Evolutionary conservation across 2,113 vertebrate genomes (phyloP).

Genomic region (Tor tambroides): DNA sequence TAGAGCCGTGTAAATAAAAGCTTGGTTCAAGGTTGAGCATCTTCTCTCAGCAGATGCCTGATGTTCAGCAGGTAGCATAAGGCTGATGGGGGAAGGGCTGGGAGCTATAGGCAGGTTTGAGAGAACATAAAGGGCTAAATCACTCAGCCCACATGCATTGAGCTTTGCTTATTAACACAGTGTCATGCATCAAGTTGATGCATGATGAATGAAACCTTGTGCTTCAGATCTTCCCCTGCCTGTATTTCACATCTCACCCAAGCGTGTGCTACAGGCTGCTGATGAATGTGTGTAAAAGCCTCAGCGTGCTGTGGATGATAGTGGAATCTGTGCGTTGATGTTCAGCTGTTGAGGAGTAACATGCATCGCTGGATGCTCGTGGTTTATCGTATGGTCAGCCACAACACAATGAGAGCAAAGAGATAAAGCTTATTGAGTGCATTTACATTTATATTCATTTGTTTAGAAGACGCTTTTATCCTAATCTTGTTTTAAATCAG

Average conservation of each 20-base stretch:
- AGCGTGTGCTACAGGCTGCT: slow-evolving; percentile 43
- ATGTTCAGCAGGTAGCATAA: slow-evolving; percentile 28
- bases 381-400: slow-evolving; percentile 6
- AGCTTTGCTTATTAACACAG: slow-evolving; percentile 19
- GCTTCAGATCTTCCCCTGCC: too few relatives aligned
- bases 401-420: not conserved
- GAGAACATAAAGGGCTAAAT: not conserved
- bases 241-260: slow-evolving; percentile 7
- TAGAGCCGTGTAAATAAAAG: not conserved
- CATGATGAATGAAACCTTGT: slow-evolving; percentile 60
- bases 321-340: slow-evolving; percentile 29
- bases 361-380: slow-evolving; percentile 18
- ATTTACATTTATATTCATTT: not conserved
- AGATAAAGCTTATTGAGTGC: not conserved
- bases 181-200: slow-evolving; percentile 67
- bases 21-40: not conserved
- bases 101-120: not conserved
- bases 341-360: too few relatives aligned
- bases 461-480: not conserved
- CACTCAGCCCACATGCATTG: not conserved
- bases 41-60: slow-evolving; percentile 14
- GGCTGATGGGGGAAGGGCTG: not conserved
- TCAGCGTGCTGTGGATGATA: not conserved
- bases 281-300: slow-evolving; percentile 57
- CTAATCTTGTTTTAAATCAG: not conserved